A percentile compares a stretch with the other conserved stretches of the same genome.
These are phyloP conservation scores for Gobionotothen gibberifrons DNA, from an alignment of 2,797 vertebrate species.

Conservation along the genomic window DNA sequence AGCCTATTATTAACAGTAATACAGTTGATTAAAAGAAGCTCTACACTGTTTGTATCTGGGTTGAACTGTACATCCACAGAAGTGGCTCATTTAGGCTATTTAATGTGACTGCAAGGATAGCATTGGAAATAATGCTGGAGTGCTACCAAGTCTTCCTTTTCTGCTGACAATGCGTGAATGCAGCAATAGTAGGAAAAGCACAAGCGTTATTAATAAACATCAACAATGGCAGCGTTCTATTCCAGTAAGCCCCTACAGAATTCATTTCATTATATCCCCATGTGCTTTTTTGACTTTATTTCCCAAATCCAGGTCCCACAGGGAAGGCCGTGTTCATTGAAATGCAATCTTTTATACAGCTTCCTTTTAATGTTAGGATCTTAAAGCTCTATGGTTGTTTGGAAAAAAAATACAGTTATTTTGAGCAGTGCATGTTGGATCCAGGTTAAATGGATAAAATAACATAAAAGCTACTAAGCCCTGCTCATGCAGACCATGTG, in stretches of 20 bases:
- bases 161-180: neutral
- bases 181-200: neutral
- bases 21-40: neutral
- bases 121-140: neutral
- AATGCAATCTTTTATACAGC: too few species aligned
- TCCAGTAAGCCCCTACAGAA: neutral
- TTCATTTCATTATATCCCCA: too few species aligned
- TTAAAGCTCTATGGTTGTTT: neutral
- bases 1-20: neutral
- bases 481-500: neutral
- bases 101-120: neutral
- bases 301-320: too few species aligned
- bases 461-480: neutral
- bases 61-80: neutral
- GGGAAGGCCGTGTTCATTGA: too few species aligned
- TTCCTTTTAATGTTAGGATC: too few species aligned
- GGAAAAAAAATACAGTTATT: neutral
- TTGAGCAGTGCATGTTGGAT: neutral
- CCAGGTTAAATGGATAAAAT: neutral
- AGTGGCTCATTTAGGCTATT: neutral
- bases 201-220: neutral
- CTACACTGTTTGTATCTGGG: neutral
- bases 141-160: neutral
- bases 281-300: too few species aligned
- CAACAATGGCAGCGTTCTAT: neutral